Evolutionary conservation across 2,113 vertebrate genomes (phyloP), one percentile per base, ranked within the genome.

Genomic region (Nanorana parkeri): DNA sequence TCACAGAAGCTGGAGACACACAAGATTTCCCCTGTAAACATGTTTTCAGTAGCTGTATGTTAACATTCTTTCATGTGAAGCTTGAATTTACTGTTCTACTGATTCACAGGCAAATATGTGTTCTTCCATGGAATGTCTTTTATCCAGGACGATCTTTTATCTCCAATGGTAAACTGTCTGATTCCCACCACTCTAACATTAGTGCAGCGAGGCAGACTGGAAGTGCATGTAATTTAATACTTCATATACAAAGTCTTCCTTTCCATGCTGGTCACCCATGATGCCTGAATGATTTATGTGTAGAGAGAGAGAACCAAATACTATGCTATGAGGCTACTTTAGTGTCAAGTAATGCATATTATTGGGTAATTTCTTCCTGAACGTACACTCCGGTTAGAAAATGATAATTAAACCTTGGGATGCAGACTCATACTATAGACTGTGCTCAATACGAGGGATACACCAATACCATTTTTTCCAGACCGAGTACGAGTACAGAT

Each of bases 81-180:
- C 78, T 77, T 74, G 84, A 87, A 81, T 32, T 54, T 51, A 85
- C 75, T 85, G 90, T 86, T 84, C 76, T 91, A 90, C 90, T 82
- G 81, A 68, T 75, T 64, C 61, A 77, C 32, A 2, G 69, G 87
- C 54, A 41, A 68, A 17, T 85, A 36, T 67, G 2, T 69, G 69
- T 78, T 24, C 58, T 68, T 47, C 36, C 68, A 15, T 82, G 83
- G 81, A 83, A 87, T 86, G 84, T 13, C 86, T 90, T 89, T 87
- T 82, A 84, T 83, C 86, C 86, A 72, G 84, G 23, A 71, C 81
- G 13, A 76, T 29, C 5, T 81, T 85, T 85, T 86, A 24, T 83
- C 41, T 41, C 13, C 58, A 80, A 83, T 56, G 0, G 0, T 75
- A 68, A 26, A 5, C 8, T 64, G 13, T 71, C 6, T 6, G 77